Base-by-base conservation (phyloP, 2,797 vertebrate species). In the Acanthopagrus latus region DNA sequence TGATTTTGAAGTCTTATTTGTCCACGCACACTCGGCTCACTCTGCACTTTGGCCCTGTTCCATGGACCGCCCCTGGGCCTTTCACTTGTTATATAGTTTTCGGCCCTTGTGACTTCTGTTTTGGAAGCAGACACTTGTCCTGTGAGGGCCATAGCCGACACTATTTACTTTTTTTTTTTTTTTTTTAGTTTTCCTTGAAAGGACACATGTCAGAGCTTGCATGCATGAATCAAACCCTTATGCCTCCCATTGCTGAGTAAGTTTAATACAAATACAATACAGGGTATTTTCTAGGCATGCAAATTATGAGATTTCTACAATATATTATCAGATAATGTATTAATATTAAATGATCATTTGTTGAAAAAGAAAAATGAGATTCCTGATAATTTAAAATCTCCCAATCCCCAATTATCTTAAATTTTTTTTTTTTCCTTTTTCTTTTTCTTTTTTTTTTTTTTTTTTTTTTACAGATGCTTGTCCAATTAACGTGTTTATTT, bases 211-310 rank as follows among this genome's bases (percentile, higher is more conserved):
- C 71, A 74, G 71, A 70, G 80, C 82, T 84, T 91, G 87, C 86
- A 88, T 93, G 94, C 86, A 92, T 89, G 83, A 89, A 84, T 82
- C 62, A 66, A 74, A 62, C 87, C 83, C 68, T 82, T 83, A 76
- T 72, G 79, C 57, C 59, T 84, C 71, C 68, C 67, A 77, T 74
- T 71, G 62, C 81, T 81, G 76, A 85, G 68, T 86, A 85, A 27
- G 71, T 91, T 93, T 85, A 83, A 76, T 80, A 87, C 82, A 86
- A 78, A 85, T 81, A 90, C 8, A 92, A 89, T 89, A 95, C 94
- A 95, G 95, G 95, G 94, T 95, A 95, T 94, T 95, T 95, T 95
- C 83, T 95, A 95, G 87, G 93, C 95, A 94, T 94, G 92, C 89
- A 90, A 90, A 88, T 86, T 68, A 84, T 84, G 72, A 87, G 63